These are phyloP conservation scores for Euura lappo DNA, from an alignment of 1,140 invertebrate genomes.

Conservation along the genomic window DNA sequence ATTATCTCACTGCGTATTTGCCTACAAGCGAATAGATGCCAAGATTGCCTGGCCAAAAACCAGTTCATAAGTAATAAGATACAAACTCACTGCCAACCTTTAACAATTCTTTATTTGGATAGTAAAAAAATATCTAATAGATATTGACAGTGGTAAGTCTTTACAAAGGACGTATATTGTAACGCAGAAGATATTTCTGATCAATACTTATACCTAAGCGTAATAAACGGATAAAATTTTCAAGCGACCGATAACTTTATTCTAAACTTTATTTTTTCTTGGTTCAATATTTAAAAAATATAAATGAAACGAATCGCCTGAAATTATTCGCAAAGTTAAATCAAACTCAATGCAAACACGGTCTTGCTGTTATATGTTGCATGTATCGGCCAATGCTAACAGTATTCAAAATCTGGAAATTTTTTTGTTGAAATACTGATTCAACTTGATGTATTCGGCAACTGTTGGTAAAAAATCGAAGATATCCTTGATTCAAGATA, in stretches of 20 bases:
- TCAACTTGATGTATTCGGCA: not conserved
- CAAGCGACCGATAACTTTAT: not conserved
- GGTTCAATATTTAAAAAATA: too few relatives aligned
- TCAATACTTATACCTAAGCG: not conserved
- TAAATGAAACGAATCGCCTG: too few relatives aligned
- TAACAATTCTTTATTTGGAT: slow-evolving; percentile 1
- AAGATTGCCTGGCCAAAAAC: slow-evolving; percentile 94
- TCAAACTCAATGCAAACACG: too few relatives aligned
- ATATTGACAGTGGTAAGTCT: slow-evolving; percentile 1
- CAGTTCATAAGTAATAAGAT: slow-evolving; percentile 40
- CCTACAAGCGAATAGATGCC: slow-evolving; percentile 93
- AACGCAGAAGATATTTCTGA: not conserved
- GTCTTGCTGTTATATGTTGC: too few relatives aligned
- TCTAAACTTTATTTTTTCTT: not conserved
- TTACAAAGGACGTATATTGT: not conserved
- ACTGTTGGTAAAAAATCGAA: not conserved
- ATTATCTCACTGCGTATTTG: slow-evolving; percentile 86
- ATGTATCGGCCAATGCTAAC: too few relatives aligned
- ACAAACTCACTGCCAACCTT: not conserved
- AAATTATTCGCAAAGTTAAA: too few relatives aligned
- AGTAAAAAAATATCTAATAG: not conserved
- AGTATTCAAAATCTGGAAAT: too few relatives aligned
- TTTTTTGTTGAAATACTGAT: not conserved
- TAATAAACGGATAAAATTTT: not conserved
- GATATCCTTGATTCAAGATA: not conserved